Conservation (phyloP, 1,140 invertebrate genomes). For the Chrysoperla carnea region DNA sequence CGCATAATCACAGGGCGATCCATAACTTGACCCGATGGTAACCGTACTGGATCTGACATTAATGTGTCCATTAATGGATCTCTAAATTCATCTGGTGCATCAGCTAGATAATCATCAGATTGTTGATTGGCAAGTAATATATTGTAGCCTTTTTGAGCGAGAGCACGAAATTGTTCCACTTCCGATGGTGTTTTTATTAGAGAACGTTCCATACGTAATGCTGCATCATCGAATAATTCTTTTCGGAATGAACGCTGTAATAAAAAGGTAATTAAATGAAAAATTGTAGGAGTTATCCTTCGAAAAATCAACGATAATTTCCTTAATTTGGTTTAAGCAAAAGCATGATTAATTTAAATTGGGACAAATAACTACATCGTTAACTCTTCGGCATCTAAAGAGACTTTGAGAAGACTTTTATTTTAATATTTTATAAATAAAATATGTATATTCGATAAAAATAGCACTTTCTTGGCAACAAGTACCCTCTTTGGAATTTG, state of each 20-base stretch:
- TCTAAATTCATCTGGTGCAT: slow-evolving; percentile 93
- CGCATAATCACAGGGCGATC: slow-evolving; percentile 84
- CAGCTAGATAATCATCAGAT: slow-evolving; percentile 78
- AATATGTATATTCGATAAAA: too few species aligned
- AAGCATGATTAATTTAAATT: not conserved
- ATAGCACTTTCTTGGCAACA: too few species aligned
- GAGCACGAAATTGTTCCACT: slow-evolving; percentile 63
- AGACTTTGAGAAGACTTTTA: too few species aligned
- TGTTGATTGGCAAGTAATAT: slow-evolving; percentile 68
- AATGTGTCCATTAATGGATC: slow-evolving; percentile 96
- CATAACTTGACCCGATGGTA: slow-evolving; percentile 92
- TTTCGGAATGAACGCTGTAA: slow-evolving; percentile 81
- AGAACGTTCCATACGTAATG: slow-evolving; percentile 56
- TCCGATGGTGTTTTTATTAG: slow-evolving; percentile 68
- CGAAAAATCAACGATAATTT: slow-evolving; percentile 1
- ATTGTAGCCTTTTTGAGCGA: slow-evolving; percentile 64
- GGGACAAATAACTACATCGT: not conserved
- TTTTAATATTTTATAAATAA: too few species aligned
- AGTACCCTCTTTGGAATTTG: too few species aligned
- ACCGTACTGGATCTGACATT: slow-evolving; percentile 87
- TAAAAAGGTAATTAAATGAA: too few species aligned
- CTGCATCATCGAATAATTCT: slow-evolving; percentile 82
- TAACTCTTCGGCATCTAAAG: not conserved
- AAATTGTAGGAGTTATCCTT: too few species aligned
- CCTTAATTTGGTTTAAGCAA: not conserved